Evolutionary conservation across 2,888 invertebrate genomes (phyloP).

Genomic region (Emmelina monodactyla): DNA sequence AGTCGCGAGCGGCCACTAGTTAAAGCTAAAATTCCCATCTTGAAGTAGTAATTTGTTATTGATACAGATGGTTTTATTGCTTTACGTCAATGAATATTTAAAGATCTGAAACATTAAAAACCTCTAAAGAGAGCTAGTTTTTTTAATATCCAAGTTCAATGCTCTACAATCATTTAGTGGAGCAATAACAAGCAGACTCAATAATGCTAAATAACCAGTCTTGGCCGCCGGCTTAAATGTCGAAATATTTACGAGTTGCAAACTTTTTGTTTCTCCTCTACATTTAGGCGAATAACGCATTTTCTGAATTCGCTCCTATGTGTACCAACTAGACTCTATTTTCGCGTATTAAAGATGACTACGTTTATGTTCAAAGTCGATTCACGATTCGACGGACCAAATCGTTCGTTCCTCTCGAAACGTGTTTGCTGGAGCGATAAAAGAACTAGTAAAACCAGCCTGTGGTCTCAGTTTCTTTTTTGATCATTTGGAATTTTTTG

Average conservation of each 20-base stretch:
- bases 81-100: no score
- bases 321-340: background rate
- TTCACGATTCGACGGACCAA: slow-evolving; percentile 29
- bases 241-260: slow-evolving; percentile 48
- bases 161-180: slow-evolving; percentile 38
- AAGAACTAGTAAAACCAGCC: slow-evolving; percentile 47
- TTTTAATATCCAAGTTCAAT: slow-evolving; percentile 34
- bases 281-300: slow-evolving; percentile 29
- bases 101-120: no score
- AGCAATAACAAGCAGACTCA: slow-evolving; percentile 41
- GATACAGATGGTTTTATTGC: no score
- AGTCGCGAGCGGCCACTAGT: no score
- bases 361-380: slow-evolving; percentile 31
- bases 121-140: no score
- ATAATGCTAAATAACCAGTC: slow-evolving; percentile 46
- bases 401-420: slow-evolving; percentile 43
- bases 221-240: slow-evolving; percentile 41
- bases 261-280: slow-evolving; percentile 42
- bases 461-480: slow-evolving; percentile 31
- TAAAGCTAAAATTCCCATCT: no score
- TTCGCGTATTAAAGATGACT: slow-evolving; percentile 17
- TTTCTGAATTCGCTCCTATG: background rate
- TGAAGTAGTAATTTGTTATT: no score
- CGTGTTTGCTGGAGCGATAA: slow-evolving; percentile 46
- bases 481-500: slow-evolving; percentile 17